Base-by-base conservation (phyloP, 2,113 vertebrate genomes). In the Archilochus colubris region DNA sequence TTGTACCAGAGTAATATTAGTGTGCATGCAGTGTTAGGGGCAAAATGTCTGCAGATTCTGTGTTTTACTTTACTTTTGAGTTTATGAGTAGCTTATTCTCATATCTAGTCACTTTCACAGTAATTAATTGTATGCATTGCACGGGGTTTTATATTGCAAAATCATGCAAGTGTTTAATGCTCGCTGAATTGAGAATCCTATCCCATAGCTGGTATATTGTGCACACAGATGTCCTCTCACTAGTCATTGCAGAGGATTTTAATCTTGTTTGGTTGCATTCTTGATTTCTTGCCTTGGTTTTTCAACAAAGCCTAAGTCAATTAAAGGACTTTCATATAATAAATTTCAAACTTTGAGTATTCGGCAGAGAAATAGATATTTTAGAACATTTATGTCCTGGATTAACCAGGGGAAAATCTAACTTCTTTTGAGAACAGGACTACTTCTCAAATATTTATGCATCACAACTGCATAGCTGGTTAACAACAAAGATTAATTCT, bases 401-500 rank as follows among this genome's bases (percentile, higher is more conserved):
- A 85, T 93, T 83, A 93, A 90, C 28, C 4, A 54, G 23, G 24
- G 24, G 17, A 4, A 95, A 64, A 80, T 51, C 28, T 58, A 76
- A n/a, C 9, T 88, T 90, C 58, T 81, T 85, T 48, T 73, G 66
- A 74, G 28, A 93, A 67, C 8, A 44, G 24, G 43, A 76, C 25
- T 72, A 48, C 16, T 64, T 81, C 70, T 94, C 48, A 91, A 84
- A 68, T 85, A 90, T 91, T 91, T 93, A 82, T 78, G 53, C 21
- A 61, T 12, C 4, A 1, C 4, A 23, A 30, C 20, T 59, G 23
- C 25, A 18, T 18, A 78, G n/a, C 14, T 54, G 24, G 22, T 67
- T 64, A 64, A 64, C 14, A 63, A 30, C 50, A 82, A 75, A 73
- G 18, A 11, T 87, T 58, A 66, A 46, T 66, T 88, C n/a, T 50